Evolutionary conservation across 2,113 vertebrate species (phyloP), one percentile per base, ranked within the genome.

Genomic region (Callipepla squamata): DNA sequence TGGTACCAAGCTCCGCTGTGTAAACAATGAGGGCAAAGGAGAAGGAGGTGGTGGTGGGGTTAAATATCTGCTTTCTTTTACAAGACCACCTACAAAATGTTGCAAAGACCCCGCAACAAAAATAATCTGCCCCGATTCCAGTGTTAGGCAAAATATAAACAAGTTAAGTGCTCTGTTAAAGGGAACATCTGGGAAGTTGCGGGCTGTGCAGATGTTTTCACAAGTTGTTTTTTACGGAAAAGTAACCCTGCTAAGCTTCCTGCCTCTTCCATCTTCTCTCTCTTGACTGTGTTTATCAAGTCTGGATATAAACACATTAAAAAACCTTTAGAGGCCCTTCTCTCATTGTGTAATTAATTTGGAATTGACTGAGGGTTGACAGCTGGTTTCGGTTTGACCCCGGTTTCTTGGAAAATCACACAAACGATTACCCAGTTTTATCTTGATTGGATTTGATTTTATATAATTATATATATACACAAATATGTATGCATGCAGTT

Each of bases 21-120:
- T 97, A 97, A 97, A 97, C 97, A 97, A 68, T 78, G 77, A 85
- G 90, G 89, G 94, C 94, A 91, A 82, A 80, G 96, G 96, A 96
- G 93, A 93, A 95, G 91, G 85, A 93, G 89, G 86, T 94, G 89
- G 91, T 77, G 93, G 80, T 15, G 72, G 79, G 92, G 96, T 97
- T 96, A 97, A 97, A 96, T 96, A 96, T 96, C 96, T 96, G 93
- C 85, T 97, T 88, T 95, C 84, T 96, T 97, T 97, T 96, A 93
- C 66, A 6, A 97, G 97, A 97, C 97, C 97, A 97, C 97, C 97
- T 97, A 97, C 95, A 94, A 92, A 94, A 96, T 76, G 90, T 92
- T 96, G 95, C 93, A 87, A 95, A 86, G 93, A 93, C 38, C 80
- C 92, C 6, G 73, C 87, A 92, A 96, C 96, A 95, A 93, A 96